These are phyloP conservation scores for Amphimedon queenslandica DNA, from an alignment of 37 sponge, comb jelly and placozoan species.

Conservation along the genomic window DNA sequence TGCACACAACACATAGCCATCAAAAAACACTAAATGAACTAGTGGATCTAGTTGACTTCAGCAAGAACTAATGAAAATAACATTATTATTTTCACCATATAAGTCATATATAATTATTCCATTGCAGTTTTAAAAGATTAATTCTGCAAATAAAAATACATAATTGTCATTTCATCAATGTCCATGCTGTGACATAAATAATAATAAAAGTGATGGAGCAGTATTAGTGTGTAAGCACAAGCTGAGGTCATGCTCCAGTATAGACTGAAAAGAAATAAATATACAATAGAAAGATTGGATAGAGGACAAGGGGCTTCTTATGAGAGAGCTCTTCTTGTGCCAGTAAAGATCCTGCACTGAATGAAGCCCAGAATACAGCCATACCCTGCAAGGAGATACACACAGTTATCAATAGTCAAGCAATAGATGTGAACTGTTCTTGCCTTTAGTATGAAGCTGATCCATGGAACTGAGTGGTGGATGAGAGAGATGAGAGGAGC, in stretches of 20 bases:
- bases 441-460: constrained; percentile 55
- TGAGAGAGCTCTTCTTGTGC: constrained; percentile 68
- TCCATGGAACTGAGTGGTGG: constrained; percentile 22
- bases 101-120: background rate
- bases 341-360: constrained; percentile 81
- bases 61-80: constrained; percentile 40
- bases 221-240: background rate
- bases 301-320: constrained; percentile 80
- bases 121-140: background rate
- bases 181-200: background rate
- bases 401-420: constrained; percentile 2
- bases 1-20: constrained; percentile 9
- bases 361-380: constrained; percentile 87
- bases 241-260: constrained; percentile 82
- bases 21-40: constrained; percentile 42
- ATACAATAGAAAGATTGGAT: constrained; percentile 84
- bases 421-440: background rate
- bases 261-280: constrained; percentile 85
- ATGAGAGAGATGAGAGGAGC: constrained; percentile 69
- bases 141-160: background rate
- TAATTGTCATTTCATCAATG: background rate
- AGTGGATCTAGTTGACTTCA: constrained; percentile 59
- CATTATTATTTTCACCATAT: background rate
- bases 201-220: background rate
- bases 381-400: constrained; percentile 42